Evolutionary conservation across 2,797 vertebrate genomes (phyloP), one percentile per base, ranked within the genome.

Genomic region (Propithecus deckenii): DNA sequence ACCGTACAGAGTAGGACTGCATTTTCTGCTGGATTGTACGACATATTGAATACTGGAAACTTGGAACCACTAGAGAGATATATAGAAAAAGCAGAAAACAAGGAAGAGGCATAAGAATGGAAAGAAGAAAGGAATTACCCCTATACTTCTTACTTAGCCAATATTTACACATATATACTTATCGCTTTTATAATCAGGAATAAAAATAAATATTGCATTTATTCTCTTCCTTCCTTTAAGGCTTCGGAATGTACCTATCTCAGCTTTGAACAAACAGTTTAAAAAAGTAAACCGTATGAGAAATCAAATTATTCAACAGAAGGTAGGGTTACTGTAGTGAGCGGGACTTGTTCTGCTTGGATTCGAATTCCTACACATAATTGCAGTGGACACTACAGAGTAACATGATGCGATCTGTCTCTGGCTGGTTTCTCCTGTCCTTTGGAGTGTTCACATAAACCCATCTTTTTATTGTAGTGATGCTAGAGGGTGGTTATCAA

Each of bases 21-120:
- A 0, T 99, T 99, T 98, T 99, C 99, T 0, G 99, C 99, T 0
- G 99, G 99, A 98, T 99, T 99, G 97, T 99, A 99, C 0, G 99
- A 99, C 99, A 99, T 99, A 98, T 99, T 99, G 98, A 99, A 99
- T 84, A 99, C 99, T 0, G 99, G 99, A 97, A 99, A 99, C 98
- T 99, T 99, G 14, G 99, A 99, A 22, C 99, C 99, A 72, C 99
- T 99, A 97, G 30, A 79, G 20, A 74, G 30, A 86, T 2, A 28
- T 4, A 89, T 18, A 86, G 65, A 0, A 74, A 91, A 74, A 78
- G 67, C 20, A 88, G 14, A 91, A 93, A 65, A 96, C 23, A 38
- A 20, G 12, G 14, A 95, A 94, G 41, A 88, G 5, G 84, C 50
- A 59, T 74, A 59, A 89, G 59, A 74, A 67, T 2, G 81, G 13